A percentile compares a stretch with the other conserved stretches of the same genome.
Conservation (phyloP, 1,140 invertebrate species). For the Penaeus vannamei region DNA sequence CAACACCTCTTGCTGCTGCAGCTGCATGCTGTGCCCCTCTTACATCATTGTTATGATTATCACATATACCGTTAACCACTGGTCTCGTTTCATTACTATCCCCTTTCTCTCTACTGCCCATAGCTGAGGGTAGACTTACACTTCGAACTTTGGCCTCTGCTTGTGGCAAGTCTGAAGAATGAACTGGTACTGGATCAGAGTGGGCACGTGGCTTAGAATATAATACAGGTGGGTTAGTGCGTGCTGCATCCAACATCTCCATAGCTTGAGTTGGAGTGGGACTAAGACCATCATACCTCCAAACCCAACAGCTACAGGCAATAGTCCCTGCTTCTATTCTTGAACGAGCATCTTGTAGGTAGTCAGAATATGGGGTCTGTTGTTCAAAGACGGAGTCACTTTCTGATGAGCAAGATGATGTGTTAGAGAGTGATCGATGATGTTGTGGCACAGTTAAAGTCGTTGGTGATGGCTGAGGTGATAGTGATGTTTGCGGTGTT, state of each 20-base stretch:
- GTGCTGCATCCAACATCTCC: conserved; percentile 66
- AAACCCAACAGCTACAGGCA: conserved; percentile 84
- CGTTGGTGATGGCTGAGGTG: conserved; percentile 69
- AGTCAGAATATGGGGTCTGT: conserved; percentile 71
- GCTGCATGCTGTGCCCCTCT: conserved; percentile 38
- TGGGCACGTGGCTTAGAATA: conserved; percentile 64
- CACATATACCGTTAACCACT: conserved; percentile 66
- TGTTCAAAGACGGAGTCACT: conserved; percentile 46
- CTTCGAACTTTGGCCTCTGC: conserved; percentile 34
- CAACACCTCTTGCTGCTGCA: conserved; percentile 55
- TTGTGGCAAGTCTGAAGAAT: conserved; percentile 11
- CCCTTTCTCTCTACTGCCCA: neutral
- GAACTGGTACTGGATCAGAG: conserved; percentile 45
- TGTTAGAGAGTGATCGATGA: conserved; percentile 43
- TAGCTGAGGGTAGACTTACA: conserved; percentile 19
- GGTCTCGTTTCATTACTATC: conserved; percentile 43
- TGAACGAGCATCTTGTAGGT: conserved; percentile 83
- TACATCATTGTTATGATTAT: conserved; percentile 50
- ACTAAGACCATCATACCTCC: conserved; percentile 80
- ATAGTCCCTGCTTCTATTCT: conserved; percentile 81
- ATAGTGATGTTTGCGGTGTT: conserved; percentile 55
- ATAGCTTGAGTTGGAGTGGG: conserved; percentile 71
- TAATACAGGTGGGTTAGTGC: conserved; percentile 39
- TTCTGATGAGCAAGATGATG: conserved; percentile 42
- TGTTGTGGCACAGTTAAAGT: conserved; percentile 59